Evolutionary conservation across 2,888 invertebrate genomes (phyloP).

Genomic region (Junonia oenone): DNA sequence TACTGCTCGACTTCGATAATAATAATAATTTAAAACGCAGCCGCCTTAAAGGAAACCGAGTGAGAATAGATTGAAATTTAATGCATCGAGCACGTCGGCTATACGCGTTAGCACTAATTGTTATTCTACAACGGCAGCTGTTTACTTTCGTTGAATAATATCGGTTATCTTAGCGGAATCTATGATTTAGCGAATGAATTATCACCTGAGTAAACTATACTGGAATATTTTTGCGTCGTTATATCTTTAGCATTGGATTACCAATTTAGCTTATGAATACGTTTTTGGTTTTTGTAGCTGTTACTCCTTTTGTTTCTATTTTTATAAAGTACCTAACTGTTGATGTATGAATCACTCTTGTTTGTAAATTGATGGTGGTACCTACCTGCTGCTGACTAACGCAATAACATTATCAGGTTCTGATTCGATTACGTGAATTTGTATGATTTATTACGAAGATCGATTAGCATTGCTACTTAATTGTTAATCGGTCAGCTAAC

Average conservation of each 20-base stretch:
- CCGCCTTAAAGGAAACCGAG: slow-evolving; percentile 71
- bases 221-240: neutral
- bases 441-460: neutral
- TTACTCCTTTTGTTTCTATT: neutral
- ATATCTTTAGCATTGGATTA: neutral
- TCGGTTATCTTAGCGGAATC: slow-evolving; percentile 53
- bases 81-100: slow-evolving; percentile 62
- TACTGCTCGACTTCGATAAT: slow-evolving; percentile 40
- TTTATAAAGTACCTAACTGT: slow-evolving; percentile 4
- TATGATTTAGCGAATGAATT: slow-evolving; percentile 32
- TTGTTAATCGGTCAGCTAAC: neutral
- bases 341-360: slow-evolving; percentile 1
- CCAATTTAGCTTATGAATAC: neutral
- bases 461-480: neutral
- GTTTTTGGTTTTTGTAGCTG: neutral
- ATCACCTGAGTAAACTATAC: neutral
- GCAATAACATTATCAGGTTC: neutral
- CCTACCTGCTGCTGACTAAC: neutral
- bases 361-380: neutral
- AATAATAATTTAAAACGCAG: slow-evolving; percentile 72
- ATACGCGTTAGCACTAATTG: slow-evolving; percentile 63
- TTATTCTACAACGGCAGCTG: slow-evolving; percentile 70
- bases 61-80: slow-evolving; percentile 75
- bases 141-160: slow-evolving; percentile 75
- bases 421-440: neutral